Percentiles rank a stretch among this genome's conserved stretches.
Evolutionary conservation across 2,797 vertebrate genomes (phyloP).

Genomic region (Halcyon leucocephala): DNA sequence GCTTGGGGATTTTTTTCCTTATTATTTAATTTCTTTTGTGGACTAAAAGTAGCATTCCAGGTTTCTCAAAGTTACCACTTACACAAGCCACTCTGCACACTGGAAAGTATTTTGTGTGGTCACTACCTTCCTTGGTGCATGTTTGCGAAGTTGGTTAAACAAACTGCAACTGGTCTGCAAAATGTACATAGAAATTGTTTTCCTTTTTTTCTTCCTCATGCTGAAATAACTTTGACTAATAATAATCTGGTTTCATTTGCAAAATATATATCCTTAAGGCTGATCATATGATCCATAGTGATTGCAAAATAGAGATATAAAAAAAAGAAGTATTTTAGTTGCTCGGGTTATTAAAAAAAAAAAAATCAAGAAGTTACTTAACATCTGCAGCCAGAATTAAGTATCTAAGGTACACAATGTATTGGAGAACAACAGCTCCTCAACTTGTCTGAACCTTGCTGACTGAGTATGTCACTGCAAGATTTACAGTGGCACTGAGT

Average conservation of each 20-base stretch:
- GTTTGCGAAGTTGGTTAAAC: slow-evolving; percentile 10
- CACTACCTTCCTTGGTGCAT: not conserved
- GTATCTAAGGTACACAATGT: slow-evolving; percentile 40
- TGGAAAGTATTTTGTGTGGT: not conserved
- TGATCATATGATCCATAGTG: slow-evolving; percentile 73
- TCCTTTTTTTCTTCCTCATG: not conserved
- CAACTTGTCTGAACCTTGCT: slow-evolving; percentile 31
- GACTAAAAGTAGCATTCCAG: not conserved
- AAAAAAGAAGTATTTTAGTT: slow-evolving; percentile 60
- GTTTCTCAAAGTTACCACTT: not conserved
- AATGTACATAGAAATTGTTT: not conserved
- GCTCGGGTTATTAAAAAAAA: slow-evolving; percentile 52
- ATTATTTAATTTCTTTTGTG: not conserved
- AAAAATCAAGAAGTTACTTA: slow-evolving; percentile 74
- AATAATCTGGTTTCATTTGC: slow-evolving; percentile 78
- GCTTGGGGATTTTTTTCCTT: not conserved
- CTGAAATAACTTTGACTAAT: slow-evolving; percentile 75
- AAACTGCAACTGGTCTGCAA: slow-evolving; percentile 53
- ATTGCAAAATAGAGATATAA: slow-evolving; percentile 75
- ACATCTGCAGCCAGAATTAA: slow-evolving; percentile 54
- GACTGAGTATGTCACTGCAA: not conserved
- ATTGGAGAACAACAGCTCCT: slow-evolving; percentile 17
- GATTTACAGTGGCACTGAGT: rapidly evolving
- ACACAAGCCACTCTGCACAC: rapidly evolving
- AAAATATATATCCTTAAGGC: slow-evolving; percentile 68